phyloP scores from a whole-genome alignment of 2,888 invertebrate species.

The Caenorhabditis sp. region DNA sequence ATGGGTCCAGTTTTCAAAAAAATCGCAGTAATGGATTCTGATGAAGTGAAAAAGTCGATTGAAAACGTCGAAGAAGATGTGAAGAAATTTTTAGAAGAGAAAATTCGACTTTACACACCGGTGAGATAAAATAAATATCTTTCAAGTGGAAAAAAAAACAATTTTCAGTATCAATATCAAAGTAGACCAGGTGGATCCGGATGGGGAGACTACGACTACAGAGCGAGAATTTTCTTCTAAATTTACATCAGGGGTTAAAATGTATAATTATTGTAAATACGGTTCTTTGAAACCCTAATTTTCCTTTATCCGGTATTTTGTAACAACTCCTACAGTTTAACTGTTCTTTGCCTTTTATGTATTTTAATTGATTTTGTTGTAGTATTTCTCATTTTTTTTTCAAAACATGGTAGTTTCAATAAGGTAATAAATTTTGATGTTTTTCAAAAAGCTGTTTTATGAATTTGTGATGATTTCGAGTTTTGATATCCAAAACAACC shows the following conservation, averaged over 20 bases:
- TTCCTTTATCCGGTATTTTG: no score
- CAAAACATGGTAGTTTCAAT: no score
- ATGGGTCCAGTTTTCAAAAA: slow-evolving; percentile 31
- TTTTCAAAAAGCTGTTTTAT: no score
- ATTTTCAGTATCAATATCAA: neutral
- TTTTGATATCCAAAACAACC: no score
- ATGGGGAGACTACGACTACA: slow-evolving; percentile 2
- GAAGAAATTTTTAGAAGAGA: slow-evolving; percentile 11
- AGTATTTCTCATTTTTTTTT: no score
- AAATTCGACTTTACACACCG: slow-evolving; percentile 26
- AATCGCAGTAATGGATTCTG: slow-evolving; percentile 15
- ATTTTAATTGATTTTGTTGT: no score
- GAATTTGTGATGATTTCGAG: no score
- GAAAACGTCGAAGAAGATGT: slow-evolving; percentile 11
- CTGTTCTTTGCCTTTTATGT: neutral
- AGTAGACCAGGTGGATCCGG: neutral
- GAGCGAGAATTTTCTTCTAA: slow-evolving; percentile 10
- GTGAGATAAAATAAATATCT: slow-evolving; percentile 5
- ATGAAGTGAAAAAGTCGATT: slow-evolving; percentile 15
- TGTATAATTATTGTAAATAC: neutral
- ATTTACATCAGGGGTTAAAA: neutral
- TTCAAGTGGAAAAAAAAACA: neutral
- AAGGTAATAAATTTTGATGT: no score
- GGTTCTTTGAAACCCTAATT: neutral
- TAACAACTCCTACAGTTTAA: no score